Base-by-base conservation (phyloP, 2,797 vertebrate genomes). In the Tarsius wallacei region DNA sequence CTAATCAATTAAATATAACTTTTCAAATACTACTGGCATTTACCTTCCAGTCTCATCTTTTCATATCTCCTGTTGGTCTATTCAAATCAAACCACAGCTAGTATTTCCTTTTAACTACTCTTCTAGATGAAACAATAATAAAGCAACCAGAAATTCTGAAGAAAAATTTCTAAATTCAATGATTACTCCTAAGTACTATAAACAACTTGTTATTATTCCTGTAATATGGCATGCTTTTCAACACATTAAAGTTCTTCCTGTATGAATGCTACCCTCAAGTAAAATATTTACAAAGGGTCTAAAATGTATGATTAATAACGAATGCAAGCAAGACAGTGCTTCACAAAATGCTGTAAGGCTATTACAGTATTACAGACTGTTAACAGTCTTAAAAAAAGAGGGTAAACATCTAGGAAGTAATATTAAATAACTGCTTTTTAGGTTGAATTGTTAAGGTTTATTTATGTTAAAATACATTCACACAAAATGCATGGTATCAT, bases 401-500 rank as follows among this genome's bases (percentile, higher is more conserved):
- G 15, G 4, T 28, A 71, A 64, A 70, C 80, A 81, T 1, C 36
- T 90, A 73, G 49, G 64, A 95, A 96, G 83, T 78, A 76, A 91
- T 21, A 95, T 73, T 96, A 83, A 97, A 70, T 33, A 95, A 91
- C 47, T 96, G 28, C 22, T 76, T 95, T 94, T 68, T 61, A 86
- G 66, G 24, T 68, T 71, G 21, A 74, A 90, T 36, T 80, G 26
- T 90, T 94, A 93, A 90, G 15, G 81, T 88, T 95, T 96, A 61
- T 81, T 96, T 93, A 90, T 97, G 82, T 96, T 97, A 93, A 97
- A 96, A 82, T 76, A 95, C 57, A 93, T 87, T 66, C 89, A 93
- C 36, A 97, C 63, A 96, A 97, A 97, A 96, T 95, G 94, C 94
- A 97, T 91, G 94, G 63, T 96, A 89, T 96, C 82, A 96, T 42